phyloP scores from a whole-genome alignment of 2,888 invertebrate species.

The Pachymerium ferrugineum region DNA sequence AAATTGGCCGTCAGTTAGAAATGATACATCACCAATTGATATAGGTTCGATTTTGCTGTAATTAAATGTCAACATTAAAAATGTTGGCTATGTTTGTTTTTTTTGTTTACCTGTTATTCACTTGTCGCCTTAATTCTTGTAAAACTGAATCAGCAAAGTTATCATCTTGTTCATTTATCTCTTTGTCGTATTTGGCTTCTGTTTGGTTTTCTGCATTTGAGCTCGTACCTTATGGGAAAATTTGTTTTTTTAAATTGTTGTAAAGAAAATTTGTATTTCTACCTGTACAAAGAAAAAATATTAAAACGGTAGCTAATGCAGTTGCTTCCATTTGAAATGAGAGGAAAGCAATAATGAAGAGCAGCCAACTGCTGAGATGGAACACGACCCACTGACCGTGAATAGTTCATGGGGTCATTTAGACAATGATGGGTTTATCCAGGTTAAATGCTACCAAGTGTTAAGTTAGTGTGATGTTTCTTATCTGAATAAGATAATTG shows the following conservation, averaged over 20 bases:
- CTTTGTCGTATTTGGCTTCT: too few relatives aligned
- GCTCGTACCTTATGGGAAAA: too few relatives aligned
- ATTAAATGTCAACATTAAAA: background rate
- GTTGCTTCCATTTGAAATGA: too few relatives aligned
- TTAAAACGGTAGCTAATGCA: too few relatives aligned
- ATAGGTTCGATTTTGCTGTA: background rate
- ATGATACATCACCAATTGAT: background rate
- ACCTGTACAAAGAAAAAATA: too few relatives aligned
- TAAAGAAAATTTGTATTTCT: background rate
- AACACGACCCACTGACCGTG: background rate
- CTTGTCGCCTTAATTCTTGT: background rate
- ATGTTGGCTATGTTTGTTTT: too few relatives aligned
- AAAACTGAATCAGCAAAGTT: background rate
- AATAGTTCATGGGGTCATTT: background rate
- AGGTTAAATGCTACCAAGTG: too few relatives aligned
- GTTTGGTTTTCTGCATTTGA: background rate
- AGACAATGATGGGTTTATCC: too few relatives aligned
- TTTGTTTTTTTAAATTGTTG: background rate
- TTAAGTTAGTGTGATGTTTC: too few relatives aligned
- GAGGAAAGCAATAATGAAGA: background rate
- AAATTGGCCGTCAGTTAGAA: background rate
- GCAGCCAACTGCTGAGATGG: background rate
- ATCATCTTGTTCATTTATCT: too few relatives aligned
- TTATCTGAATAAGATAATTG: too few relatives aligned
- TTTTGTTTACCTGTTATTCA: background rate